Base-by-base conservation (phyloP, 2,113 vertebrate genomes). In the Artemisiospiza belli region DNA sequence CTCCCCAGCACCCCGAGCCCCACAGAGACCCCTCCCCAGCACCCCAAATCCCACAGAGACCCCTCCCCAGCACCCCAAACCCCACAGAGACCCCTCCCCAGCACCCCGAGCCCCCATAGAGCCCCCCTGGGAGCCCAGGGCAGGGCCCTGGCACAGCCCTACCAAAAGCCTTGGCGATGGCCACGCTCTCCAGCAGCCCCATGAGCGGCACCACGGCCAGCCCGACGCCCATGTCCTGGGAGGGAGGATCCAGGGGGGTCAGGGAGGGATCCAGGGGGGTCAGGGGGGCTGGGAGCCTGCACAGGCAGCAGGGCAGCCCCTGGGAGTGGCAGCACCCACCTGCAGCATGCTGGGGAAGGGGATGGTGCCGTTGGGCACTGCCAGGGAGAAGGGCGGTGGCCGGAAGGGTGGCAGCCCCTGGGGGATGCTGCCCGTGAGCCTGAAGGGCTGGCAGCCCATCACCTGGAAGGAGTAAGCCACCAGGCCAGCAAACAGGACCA, bases 161-260 rank as follows among this genome's bases (percentile, higher is more conserved):
- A 99, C 99, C 99, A 3, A 99, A 99, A 39, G 99, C 98, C 97
- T 99, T 99, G 37, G 99, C 99, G 67, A 99, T 99, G 1, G 98
- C 99, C 2, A 99, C 63, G 54, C 98, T 99, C 97, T 99, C 99
- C 97, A 99, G 87, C 61, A 99, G 95, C 9, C 99, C 99, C 98
- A 99, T 98, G 76, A 99, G 97, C 0, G 99, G 99, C 81, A 99
- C 98, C 82, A 99, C 98, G 1, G 98, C 98, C 89, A 99, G 97
- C 11, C 98, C 99, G 1, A 93, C 97, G 24, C 99, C 99, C 95
- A 99, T 98, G 89, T 96, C 98, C 99, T 99, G 97, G 5, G 30
- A 73, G 58, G 62, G 80, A 87, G 72, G 87, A 69, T 13, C 2
- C 41, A 77, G 23, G 47, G 13, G 47, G 46, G 11, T 47, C 46